phyloP scores from a whole-genome alignment of 2,113 vertebrate genomes.

The Indicator maculatus region DNA sequence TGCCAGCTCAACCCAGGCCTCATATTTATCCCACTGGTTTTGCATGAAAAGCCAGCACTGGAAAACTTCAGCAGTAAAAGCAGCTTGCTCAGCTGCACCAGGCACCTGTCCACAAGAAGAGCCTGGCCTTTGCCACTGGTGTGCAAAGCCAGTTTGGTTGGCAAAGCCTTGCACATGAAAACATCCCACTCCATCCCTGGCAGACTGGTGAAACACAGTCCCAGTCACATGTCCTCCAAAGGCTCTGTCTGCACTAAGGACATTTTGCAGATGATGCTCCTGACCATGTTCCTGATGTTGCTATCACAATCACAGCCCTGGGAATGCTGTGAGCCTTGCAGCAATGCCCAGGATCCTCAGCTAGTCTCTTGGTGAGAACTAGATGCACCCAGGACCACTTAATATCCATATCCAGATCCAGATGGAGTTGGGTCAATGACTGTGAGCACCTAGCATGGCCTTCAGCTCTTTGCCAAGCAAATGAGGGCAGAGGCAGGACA shows the following conservation, averaged over 20 bases:
- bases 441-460: neutral
- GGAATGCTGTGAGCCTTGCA: neutral
- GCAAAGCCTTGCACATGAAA: neutral
- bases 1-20: neutral
- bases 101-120: neutral
- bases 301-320: neutral
- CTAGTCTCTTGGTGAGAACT: fast-evolving
- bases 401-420: neutral
- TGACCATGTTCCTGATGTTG: too few species aligned
- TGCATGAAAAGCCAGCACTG: neutral
- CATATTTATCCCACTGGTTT: neutral
- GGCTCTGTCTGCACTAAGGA: fast-evolving
- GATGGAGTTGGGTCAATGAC: neutral
- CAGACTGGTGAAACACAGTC: neutral
- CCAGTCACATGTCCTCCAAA: neutral
- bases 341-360: neutral
- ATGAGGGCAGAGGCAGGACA: neutral
- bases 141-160: neutral
- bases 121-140: neutral
- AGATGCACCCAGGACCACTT: neutral
- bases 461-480: neutral
- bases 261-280: neutral
- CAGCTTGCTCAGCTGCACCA: neutral
- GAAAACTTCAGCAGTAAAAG: neutral
- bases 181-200: fast-evolving